Conservation (phyloP, 2,797 vertebrate species). For the Cryptoblepharus egeriae region DNA sequence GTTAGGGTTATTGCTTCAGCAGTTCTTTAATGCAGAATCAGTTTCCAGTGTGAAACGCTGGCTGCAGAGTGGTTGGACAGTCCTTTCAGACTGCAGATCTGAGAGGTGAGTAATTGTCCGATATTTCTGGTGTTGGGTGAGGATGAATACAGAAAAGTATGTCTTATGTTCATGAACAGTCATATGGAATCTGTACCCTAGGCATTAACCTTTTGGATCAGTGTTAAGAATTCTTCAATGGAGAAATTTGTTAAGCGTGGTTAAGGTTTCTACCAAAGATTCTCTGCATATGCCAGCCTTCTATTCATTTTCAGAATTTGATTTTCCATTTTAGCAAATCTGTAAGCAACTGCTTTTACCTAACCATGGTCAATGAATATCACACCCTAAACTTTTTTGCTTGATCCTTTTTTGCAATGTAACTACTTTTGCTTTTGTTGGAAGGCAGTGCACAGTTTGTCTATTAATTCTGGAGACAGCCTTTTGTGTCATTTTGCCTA, state of each 20-base stretch:
- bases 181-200: not conserved
- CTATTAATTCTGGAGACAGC: not conserved
- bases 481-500: conserved; percentile 3
- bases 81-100: conserved; percentile 53
- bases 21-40: conserved; percentile 68
- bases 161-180: conserved; percentile 36
- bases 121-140: conserved; percentile 34
- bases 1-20: conserved; percentile 64
- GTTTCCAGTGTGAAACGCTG: conserved; percentile 64
- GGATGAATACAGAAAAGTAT: not conserved
- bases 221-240: not conserved
- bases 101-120: conserved; percentile 49
- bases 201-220: not conserved
- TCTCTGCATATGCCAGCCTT: conserved; percentile 21
- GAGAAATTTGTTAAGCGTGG: conserved; percentile 16
- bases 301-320: conserved; percentile 36
- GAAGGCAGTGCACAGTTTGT: not conserved
- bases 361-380: not conserved
- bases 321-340: not conserved
- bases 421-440: not conserved
- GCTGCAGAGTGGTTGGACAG: conserved; percentile 62
- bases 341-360: not conserved
- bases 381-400: not conserved
- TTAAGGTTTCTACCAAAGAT: conserved; percentile 9
- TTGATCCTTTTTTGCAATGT: not conserved